phyloP scores from a whole-genome alignment of 37 sponge, comb jelly and placozoan species.

The Hexactinellida sp. region DNA sequence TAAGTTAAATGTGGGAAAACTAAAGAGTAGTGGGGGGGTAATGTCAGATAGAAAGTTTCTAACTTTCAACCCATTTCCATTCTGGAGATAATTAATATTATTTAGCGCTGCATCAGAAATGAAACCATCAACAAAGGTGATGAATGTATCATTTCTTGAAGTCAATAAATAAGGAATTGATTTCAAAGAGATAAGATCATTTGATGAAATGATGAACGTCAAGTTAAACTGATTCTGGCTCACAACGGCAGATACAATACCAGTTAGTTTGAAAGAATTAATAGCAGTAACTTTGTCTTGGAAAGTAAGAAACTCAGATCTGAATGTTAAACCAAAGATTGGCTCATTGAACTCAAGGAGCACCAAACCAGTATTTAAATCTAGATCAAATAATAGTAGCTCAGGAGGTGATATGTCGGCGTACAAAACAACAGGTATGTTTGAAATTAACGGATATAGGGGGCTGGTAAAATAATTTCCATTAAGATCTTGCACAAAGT shows the following conservation, averaged over 20 bases:
- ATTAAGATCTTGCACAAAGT: neutral
- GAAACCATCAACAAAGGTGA: conserved; percentile 16
- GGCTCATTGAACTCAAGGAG: conserved; percentile 72
- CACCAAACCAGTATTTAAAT: conserved; percentile 38
- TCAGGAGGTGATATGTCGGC: conserved; percentile 45
- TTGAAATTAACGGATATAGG: neutral
- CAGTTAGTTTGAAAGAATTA: conserved; percentile 31
- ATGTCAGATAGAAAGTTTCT: conserved; percentile 39
- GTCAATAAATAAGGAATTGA: conserved; percentile 43
- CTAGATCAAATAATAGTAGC: conserved; percentile 33
- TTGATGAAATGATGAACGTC: conserved; percentile 28
- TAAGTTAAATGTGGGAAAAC: conserved; percentile 42
- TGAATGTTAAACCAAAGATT: conserved; percentile 48
- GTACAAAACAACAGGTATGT: neutral
- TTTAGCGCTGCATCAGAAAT: neutral
- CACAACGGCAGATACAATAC: conserved; percentile 32
- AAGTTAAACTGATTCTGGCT: conserved; percentile 30
- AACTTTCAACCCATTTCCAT: conserved; percentile 59
- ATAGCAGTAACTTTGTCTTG: conserved; percentile 20
- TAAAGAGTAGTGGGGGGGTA: conserved; percentile 29
- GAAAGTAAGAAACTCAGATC: conserved; percentile 26
- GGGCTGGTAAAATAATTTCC: neutral
- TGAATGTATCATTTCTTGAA: conserved; percentile 33
- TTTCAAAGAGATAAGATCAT: conserved; percentile 59
- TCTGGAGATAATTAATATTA: neutral